Percentiles rank a stretch among this genome's conserved stretches.
Conservation (phyloP, 1,140 invertebrate species). For the Anadara kagoshimensis region DNA sequence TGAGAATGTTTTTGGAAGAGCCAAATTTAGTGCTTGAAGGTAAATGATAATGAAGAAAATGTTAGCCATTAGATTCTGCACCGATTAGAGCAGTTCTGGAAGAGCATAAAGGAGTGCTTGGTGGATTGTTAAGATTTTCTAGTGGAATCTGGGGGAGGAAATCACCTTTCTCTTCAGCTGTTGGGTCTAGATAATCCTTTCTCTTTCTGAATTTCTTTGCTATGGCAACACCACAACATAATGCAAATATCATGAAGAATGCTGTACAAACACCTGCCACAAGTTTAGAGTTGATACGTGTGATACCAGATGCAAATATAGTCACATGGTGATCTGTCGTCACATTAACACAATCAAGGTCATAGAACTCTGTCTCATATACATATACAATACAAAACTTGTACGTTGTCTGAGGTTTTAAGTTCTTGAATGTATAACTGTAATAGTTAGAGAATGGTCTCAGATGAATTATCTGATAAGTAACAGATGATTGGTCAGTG, state of each 20-base stretch:
- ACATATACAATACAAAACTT: constrained; percentile 74
- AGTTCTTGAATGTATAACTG: constrained; percentile 73
- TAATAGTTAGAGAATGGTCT: constrained; percentile 48
- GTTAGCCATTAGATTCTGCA: background rate
- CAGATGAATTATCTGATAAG: constrained; percentile 57
- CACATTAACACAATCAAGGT: constrained; percentile 72
- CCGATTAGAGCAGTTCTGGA: constrained; percentile 66
- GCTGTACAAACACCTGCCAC: constrained; percentile 66
- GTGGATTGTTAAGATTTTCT: constrained; percentile 67
- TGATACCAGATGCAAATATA: constrained; percentile 62
- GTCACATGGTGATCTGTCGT: constrained; percentile 53
- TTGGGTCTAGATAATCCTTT: constrained; percentile 69
- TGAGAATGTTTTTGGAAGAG: too few relatives aligned
- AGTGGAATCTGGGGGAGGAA: constrained; percentile 71
- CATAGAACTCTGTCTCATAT: constrained; percentile 59
- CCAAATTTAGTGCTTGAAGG: too few relatives aligned
- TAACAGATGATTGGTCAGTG: constrained; percentile 6
- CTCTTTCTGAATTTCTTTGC: constrained; percentile 59
- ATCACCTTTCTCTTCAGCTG: constrained; percentile 53
- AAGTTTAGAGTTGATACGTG: constrained; percentile 47
- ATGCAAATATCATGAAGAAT: constrained; percentile 19
- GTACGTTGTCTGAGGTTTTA: constrained; percentile 72
- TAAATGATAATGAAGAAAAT: too few relatives aligned
- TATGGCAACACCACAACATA: constrained; percentile 23
- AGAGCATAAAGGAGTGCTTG: constrained; percentile 60